Evolutionary conservation across 1,140 invertebrate species (phyloP), one percentile per base, ranked within the genome.

Genomic region (Drosophila tropicalis): DNA sequence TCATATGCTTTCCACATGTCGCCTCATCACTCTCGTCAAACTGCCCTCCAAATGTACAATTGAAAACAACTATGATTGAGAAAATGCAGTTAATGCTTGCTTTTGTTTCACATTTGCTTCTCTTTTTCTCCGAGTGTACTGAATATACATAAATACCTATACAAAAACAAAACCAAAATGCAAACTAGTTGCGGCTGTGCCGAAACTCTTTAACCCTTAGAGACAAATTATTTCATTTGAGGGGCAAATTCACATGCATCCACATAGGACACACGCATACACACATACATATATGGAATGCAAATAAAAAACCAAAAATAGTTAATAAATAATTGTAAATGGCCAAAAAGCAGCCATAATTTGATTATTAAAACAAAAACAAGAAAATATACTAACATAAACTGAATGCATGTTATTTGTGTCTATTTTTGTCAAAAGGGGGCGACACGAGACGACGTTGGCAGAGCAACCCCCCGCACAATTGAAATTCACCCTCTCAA

Each of bases 391-490:
- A 76, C 54, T 34, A 44, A 70, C 51, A 64, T 83, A 71, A 71
- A 36, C 10, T 58, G 64, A 72, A 72, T 84, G 80, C 77, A 76
- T 87, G 83, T 87, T 89, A 80, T 83, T 89, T 80, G 72, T 89
- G 84, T 87, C 83, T 87, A 87, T 89, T 80, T 86, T 87, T 69
- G 10, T 39, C 36, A 39, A 13, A 13, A 25, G 55, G 44, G 29
- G 25, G 5, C 25, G 25, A 29, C 32, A 44, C 6, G 39, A 19
- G 40, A 57, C 44, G 13, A 47, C 5, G 32, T 15, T 12, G n/a
- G 36, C 36, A 36, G 12, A 61, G 34, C 40, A 34, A 29, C 0
- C 29, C 70, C 32, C 32, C 36, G 41, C 15, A 25, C 29, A 55
- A 70, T 22, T 15, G 62, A 36, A 65, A 70, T 58, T 29, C 9